Base-by-base conservation (phyloP, 1,140 invertebrate species). In the Notospermus geniculatus region DNA sequence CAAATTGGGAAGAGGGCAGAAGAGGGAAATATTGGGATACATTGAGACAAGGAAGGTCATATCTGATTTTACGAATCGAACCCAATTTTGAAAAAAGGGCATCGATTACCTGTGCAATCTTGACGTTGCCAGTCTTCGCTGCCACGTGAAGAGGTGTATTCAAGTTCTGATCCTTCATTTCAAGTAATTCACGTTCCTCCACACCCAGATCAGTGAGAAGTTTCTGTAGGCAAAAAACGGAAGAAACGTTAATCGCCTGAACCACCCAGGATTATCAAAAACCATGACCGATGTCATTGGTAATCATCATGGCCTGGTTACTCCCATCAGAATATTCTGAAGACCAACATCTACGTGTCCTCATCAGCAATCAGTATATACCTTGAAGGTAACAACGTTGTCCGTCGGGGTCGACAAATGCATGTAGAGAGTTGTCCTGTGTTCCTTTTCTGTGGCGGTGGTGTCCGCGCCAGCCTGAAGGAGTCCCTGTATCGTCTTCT, bases 141-240 rank as follows among this genome's bases (percentile, higher is more conserved):
- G 89, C 89, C 73, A 90, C 86, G 67, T 90, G 88, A 19, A 91
- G 74, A 0, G 89, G 88, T 27, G 74, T 71, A 54, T 82, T 80
- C 50, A 78, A 77, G 67, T 76, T 82, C 25, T 74, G 65, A 67
- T 84, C 83, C 63, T 73, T 76, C 23, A 71, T 62, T 55, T 82
- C 76, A 22, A 84, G 67, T 28, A 83, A 61, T 4, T 69, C 65
- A 36, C 57, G 63, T 23, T 72, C 68, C 30, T 63, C 54, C 2
- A 62, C 15, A 36, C 32, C 32, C 32, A 7, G 61, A 53, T 79
- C 59, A 22, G 73, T 64, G 64, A 84, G 57, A 5, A 84, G 65
- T 28, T 74, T 68, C 79, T 81, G 66, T 0, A 69, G 61, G 56
- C 15, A 36, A 4, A 36, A 36, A 36, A 7, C 15, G 32, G 32